phyloP scores from a whole-genome alignment of 2,888 invertebrate species.

The Capitulum mitella region DNA sequence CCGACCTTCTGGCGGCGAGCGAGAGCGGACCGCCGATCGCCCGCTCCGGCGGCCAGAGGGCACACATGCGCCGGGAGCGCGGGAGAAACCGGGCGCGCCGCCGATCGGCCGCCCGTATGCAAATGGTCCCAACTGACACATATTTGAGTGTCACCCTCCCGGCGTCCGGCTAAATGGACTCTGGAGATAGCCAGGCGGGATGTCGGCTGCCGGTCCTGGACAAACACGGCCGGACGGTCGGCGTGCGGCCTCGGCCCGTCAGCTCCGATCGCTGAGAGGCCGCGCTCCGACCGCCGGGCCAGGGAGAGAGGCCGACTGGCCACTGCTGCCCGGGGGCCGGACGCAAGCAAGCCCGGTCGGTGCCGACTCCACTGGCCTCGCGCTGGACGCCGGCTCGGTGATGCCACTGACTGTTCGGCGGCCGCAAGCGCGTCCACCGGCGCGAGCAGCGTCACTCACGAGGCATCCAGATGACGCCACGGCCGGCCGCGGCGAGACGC shows the following conservation, averaged over 20 bases:
- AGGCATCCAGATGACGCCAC: not conserved
- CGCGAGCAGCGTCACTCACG: not conserved
- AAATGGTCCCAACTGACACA: conserved; percentile 17
- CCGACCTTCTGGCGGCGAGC: no score
- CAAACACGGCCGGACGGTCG: not conserved
- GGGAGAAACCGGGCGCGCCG: not conserved
- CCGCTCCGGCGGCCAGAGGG: not conserved
- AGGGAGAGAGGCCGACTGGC: not conserved
- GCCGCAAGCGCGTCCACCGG: not conserved
- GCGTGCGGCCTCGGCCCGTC: not conserved
- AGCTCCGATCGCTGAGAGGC: not conserved
- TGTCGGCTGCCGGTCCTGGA: not conserved
- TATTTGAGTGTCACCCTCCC: not conserved
- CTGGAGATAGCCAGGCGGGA: not conserved
- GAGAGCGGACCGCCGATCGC: no score
- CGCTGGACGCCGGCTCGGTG: not conserved
- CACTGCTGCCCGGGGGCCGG: no score
- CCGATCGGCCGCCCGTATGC: not conserved
- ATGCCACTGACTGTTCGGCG: not conserved
- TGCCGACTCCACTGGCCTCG: no score
- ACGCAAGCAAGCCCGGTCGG: no score
- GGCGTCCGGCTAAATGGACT: not conserved
- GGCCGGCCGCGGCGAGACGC: no score
- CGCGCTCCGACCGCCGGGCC: not conserved
- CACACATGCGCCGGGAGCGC: not conserved